phyloP scores from a whole-genome alignment of 2,888 invertebrate species.

The Drosophila subsilvestris region DNA sequence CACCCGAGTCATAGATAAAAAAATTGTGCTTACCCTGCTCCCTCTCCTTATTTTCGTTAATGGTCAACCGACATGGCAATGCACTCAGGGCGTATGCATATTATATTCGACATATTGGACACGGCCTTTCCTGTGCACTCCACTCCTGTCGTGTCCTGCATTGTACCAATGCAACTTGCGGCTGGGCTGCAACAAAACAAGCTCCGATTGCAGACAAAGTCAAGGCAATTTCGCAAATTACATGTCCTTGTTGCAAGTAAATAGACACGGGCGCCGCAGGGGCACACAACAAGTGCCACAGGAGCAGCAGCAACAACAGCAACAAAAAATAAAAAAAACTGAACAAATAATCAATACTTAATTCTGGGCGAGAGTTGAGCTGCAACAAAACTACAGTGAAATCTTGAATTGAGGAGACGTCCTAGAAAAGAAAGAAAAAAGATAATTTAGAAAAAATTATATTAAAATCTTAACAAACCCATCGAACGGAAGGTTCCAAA shows the following conservation, averaged over 20 bases:
- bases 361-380: not conserved
- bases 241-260: conserved; percentile 18
- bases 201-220: conserved; percentile 22
- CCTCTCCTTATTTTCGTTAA: conserved; percentile 38
- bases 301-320: conserved; percentile 2
- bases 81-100: conserved; percentile 48
- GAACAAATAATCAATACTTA: conserved; percentile 20
- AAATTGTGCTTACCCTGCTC: conserved; percentile 3
- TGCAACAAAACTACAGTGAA: not conserved
- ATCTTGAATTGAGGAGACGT: not conserved
- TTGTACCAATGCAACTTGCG: too few species aligned
- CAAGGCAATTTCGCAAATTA: conserved; percentile 66
- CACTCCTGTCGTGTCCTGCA: not conserved
- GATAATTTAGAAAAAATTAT: too few species aligned
- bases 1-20: conserved; percentile 3
- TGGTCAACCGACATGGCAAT: conserved; percentile 56
- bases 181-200: not conserved
- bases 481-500: too few species aligned
- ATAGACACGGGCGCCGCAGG: conserved; percentile 13
- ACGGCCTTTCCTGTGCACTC: not conserved
- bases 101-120: conserved; percentile 40
- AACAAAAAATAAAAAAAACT: conserved; percentile 13
- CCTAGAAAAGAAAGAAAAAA: too few species aligned
- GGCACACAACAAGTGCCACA: conserved; percentile 17
- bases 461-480: too few species aligned